Percentiles rank a stretch among this genome's conserved stretches.
Evolutionary conservation across 37 sponge, comb jelly and placozoan genomes (phyloP).

Genomic region (Hexactinellida sp.): DNA sequence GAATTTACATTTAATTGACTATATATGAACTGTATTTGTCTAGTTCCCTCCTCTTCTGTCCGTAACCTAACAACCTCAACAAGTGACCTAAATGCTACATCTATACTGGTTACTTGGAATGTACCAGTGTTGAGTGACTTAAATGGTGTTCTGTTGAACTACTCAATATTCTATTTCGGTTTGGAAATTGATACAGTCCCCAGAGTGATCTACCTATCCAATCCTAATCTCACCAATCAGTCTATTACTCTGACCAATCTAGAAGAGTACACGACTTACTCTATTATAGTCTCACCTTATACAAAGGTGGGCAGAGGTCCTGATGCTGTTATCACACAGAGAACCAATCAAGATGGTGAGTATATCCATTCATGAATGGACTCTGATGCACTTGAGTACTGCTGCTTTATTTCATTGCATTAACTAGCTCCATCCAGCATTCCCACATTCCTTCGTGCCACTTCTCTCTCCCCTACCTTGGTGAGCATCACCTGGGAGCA

Average conservation of each 20-base stretch:
- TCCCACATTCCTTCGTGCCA: not conserved
- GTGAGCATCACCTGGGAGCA: not conserved
- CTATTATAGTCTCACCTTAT: not conserved
- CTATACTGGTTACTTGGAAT: not conserved
- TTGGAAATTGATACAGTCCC: slow-evolving; percentile 3
- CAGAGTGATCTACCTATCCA: slow-evolving; percentile 6
- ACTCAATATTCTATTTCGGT: not conserved
- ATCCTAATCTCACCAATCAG: not conserved
- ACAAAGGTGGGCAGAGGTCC: slow-evolving; percentile 1
- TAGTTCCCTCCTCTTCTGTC: slow-evolving; percentile 2
- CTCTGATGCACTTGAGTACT: too few relatives aligned
- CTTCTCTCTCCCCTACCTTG: not conserved
- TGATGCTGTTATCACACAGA: slow-evolving; percentile 7
- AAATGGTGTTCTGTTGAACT: not conserved
- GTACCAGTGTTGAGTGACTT: not conserved
- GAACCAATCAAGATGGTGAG: slow-evolving; percentile 17
- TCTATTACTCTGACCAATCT: not conserved
- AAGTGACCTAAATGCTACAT: not conserved
- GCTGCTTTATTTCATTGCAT: too few relatives aligned
- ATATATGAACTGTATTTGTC: too few relatives aligned
- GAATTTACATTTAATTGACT: too few relatives aligned
- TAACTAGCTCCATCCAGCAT: slow-evolving; percentile 9
- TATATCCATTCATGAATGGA: too few relatives aligned
- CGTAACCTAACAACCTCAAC: slow-evolving; percentile 18
- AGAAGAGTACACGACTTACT: not conserved